Conservation (phyloP, 2,888 invertebrate species). For the Schizotus pectinicornis region DNA sequence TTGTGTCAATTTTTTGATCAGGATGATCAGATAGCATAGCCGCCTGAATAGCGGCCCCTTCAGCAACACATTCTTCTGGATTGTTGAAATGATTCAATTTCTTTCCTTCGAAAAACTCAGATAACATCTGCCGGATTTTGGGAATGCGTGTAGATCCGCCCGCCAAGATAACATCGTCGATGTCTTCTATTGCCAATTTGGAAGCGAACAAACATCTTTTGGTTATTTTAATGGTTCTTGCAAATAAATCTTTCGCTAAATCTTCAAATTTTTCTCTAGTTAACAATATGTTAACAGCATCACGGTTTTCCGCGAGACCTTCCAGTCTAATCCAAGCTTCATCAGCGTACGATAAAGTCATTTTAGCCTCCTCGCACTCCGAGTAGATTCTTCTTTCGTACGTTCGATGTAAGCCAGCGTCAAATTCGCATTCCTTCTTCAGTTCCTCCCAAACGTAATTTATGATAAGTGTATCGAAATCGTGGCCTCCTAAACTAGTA, state of each 20-base stretch:
- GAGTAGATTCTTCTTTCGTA: conserved; percentile 12
- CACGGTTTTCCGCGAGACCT: conserved; percentile 1
- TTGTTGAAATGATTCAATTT: conserved; percentile 35
- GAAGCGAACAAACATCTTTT: conserved; percentile 33
- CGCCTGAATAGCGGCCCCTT: conserved; percentile 43
- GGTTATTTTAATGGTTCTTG: conserved; percentile 34
- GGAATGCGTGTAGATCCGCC: conserved; percentile 46
- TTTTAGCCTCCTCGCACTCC: conserved; percentile 35
- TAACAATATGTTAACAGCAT: conserved; percentile 11
- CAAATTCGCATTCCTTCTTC: conserved; percentile 23
- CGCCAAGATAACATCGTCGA: conserved; percentile 42
- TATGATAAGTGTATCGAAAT: conserved; percentile 37
- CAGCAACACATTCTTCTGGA: conserved; percentile 43
- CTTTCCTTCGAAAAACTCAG: conserved; percentile 33
- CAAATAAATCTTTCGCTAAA: conserved; percentile 30
- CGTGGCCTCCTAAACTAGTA: conserved; percentile 42
- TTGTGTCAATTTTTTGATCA: conserved; percentile 23
- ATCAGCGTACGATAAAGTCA: conserved; percentile 23
- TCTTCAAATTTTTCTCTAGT: conserved; percentile 39
- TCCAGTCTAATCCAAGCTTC: conserved; percentile 15
- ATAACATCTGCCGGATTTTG: conserved; percentile 36
- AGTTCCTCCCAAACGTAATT: conserved; percentile 29
- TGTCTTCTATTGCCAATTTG: conserved; percentile 30
- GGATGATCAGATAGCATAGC: conserved; percentile 29
- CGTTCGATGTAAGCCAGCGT: conserved; percentile 4